Percentiles rank a stretch among this genome's conserved stretches.
Conservation (phyloP, 2,888 invertebrate species). For the Cerceris rybyensis region DNA sequence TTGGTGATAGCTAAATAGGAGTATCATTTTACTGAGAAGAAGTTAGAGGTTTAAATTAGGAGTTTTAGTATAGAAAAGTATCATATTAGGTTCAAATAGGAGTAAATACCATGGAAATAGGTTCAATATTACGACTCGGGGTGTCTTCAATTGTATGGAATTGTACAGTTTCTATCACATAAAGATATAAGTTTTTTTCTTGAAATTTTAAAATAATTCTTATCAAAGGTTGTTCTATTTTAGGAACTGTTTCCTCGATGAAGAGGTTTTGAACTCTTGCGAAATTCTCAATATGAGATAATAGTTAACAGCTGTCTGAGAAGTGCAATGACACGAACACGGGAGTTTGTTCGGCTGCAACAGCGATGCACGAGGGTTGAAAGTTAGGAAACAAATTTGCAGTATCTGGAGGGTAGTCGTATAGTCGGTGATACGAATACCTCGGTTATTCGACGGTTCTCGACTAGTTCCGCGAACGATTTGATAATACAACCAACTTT, state of each 20-base stretch:
- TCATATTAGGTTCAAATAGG: no score
- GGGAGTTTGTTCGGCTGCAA: conserved; percentile 23
- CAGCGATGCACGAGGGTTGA: conserved; percentile 24
- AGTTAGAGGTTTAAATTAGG: no score
- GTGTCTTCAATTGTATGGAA: no score
- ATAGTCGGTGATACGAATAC: conserved; percentile 7
- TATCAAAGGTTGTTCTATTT: no score
- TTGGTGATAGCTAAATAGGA: no score
- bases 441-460: conserved; percentile 5
- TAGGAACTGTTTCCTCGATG: background rate
- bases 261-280: background rate
- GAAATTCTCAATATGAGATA: background rate
- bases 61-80: no score
- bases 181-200: no score
- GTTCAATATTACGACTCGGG: no score
- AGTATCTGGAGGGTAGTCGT: conserved; percentile 16
- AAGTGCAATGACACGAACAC: conserved; percentile 26
- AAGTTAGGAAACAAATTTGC: conserved; percentile 39
- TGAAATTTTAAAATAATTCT: no score
- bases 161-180: no score
- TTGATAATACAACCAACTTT: conserved; percentile 34
- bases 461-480: conserved; percentile 31
- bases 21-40: no score
- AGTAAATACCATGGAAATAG: no score
- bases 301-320: conserved; percentile 11